Base-by-base conservation (phyloP, 2,888 invertebrate genomes). In the Watsonalla binaria region DNA sequence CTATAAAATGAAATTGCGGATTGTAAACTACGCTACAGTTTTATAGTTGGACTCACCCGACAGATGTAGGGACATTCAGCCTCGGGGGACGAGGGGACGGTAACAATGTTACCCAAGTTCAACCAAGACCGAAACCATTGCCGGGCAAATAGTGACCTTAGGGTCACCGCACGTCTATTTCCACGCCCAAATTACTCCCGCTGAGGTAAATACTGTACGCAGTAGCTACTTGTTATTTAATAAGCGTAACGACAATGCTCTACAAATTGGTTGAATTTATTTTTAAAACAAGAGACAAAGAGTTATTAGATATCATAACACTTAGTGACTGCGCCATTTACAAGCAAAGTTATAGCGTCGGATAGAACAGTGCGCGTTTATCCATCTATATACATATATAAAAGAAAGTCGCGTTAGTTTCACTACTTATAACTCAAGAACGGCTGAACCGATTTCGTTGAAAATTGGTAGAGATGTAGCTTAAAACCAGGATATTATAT, bases 41-140 rank as follows among this genome's bases (percentile, higher is more conserved):
- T 84, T 85, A 83, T 82, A 83, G 78, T 76, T 75, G 69, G 77
- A 78, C 70, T 80, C 72, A 69, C 71, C 72, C 77, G 78, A 84
- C 88, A 87, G 86, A 88, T 88, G 88, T 82, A 81, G 79, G 78
- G 80, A 78, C 82, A 78, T 80, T 78, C 73, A 60, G 82, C 86
- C 87, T 79, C 84, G 66, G 69, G 88, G 87, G 84, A 85, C 73
- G 71, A 70, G 79, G 84, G 86, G 83, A 74, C 76, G 72, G 74
- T 88, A 89, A 88, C 86, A 80, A 77, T 76, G 86, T 89, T 88
- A 88, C 78, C 76, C 72, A 81, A 87, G 86, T 86, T 86, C 80
- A 82, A 79, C 78, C 80, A 81, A 80, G 81, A 79, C 83, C 79
- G 80, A 72, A 79, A 83, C 83, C 80, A 81, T 80, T 74, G 76